Evolutionary conservation across 2,888 invertebrate species (phyloP).

Genomic region (Helleia helle): DNA sequence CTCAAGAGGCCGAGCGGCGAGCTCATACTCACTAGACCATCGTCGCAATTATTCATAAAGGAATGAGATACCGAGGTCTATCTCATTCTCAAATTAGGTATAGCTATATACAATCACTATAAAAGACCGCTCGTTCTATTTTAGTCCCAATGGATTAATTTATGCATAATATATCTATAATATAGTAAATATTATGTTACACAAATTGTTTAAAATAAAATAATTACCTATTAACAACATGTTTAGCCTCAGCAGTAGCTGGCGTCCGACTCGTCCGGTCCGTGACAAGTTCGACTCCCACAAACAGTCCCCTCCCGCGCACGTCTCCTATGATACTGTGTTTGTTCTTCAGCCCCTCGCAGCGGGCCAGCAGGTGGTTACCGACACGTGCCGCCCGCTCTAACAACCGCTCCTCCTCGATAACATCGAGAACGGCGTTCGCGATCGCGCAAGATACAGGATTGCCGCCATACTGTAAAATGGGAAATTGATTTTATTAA

Average conservation of each 20-base stretch:
- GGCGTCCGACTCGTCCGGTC: constrained; percentile 84
- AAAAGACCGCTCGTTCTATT: too few species aligned
- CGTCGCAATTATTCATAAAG: too few species aligned
- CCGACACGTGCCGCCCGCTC: constrained; percentile 90
- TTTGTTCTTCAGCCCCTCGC: constrained; percentile 79
- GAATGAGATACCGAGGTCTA: too few species aligned
- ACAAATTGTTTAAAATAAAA: too few species aligned
- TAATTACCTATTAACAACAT: constrained; percentile 82
- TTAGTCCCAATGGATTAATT: too few species aligned
- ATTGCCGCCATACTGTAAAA: constrained; percentile 94
- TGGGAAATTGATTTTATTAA: too few species aligned
- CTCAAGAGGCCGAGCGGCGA: too few species aligned
- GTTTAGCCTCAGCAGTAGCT: constrained; percentile 86
- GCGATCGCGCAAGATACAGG: constrained; percentile 98
- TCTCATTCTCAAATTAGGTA: too few species aligned
- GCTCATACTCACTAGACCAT: too few species aligned
- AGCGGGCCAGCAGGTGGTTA: constrained; percentile 80
- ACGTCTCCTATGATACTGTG: constrained; percentile 90
- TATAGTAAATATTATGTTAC: too few species aligned
- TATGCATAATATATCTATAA: too few species aligned
- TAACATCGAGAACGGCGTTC: constrained; percentile 93
- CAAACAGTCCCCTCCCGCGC: constrained; percentile 92
- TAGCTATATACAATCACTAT: too few species aligned
- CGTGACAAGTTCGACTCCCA: constrained; percentile 94
- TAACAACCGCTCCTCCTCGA: constrained; percentile 89